These are phyloP conservation scores for Myoxocephalus aenaeus DNA, from an alignment of 2,797 vertebrate species.

Conservation along the genomic window DNA sequence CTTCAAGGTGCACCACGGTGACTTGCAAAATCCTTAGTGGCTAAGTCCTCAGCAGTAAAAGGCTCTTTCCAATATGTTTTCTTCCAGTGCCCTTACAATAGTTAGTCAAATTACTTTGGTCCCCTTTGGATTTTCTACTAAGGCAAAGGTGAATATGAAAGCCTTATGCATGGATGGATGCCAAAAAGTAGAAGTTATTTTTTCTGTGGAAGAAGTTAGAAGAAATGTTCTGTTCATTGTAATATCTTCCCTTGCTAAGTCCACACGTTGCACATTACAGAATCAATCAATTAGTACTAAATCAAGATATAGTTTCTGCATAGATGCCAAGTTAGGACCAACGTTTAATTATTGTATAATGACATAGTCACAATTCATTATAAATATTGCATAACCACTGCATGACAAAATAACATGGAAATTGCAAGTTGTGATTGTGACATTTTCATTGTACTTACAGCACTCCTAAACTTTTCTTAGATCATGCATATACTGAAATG, in stretches of 20 bases:
- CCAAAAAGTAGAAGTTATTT: slow-evolving; percentile 17
- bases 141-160: slow-evolving; percentile 27
- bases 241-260: neutral
- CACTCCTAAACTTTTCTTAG: neutral
- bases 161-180: slow-evolving; percentile 7
- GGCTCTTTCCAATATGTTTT: slow-evolving; percentile 15
- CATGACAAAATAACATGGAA: neutral
- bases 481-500: neutral
- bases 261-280: neutral
- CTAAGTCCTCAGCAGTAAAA: slow-evolving; percentile 2
- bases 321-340: slow-evolving; percentile 14
- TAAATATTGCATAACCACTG: neutral
- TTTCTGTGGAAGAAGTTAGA: slow-evolving; percentile 12
- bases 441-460: neutral
- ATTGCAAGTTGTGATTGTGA: neutral
- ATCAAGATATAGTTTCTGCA: neutral
- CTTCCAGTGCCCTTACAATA: slow-evolving; percentile 27
- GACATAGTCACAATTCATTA: neutral
- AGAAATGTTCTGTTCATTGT: slow-evolving; percentile 2
- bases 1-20: neutral
- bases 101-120: slow-evolving; percentile 39
- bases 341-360: slow-evolving; percentile 19
- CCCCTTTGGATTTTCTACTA: slow-evolving; percentile 18
- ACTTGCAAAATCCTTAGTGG: slow-evolving; percentile 29
- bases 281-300: neutral